Evolutionary conservation across 2,888 invertebrate species (phyloP).

Genomic region (Temnothorax rugatulus): DNA sequence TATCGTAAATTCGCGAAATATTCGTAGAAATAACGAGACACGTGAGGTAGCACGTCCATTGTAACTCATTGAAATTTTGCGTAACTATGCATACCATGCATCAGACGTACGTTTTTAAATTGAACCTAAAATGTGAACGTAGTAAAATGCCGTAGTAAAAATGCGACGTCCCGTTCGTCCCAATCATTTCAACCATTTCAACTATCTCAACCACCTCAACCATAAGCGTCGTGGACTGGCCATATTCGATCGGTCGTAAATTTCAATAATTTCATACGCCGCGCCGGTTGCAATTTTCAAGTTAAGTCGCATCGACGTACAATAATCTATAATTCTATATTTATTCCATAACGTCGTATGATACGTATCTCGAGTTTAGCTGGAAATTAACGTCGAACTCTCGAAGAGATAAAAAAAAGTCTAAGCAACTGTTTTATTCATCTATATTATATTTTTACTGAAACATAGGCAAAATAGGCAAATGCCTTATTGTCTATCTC

Average conservation of each 20-base stretch:
- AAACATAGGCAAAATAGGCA: background rate
- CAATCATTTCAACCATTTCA: background rate
- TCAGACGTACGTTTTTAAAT: background rate
- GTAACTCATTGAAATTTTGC: slow-evolving; percentile 54
- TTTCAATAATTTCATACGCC: background rate
- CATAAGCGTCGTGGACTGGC: background rate
- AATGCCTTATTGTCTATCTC: background rate
- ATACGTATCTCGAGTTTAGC: background rate
- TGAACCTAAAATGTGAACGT: slow-evolving; percentile 46
- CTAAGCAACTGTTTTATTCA: background rate
- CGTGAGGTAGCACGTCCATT: background rate
- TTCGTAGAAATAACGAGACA: background rate
- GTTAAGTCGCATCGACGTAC: background rate
- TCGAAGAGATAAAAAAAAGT: background rate
- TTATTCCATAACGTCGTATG: background rate
- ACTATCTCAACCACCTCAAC: too few relatives aligned
- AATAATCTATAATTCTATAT: background rate
- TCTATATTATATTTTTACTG: background rate
- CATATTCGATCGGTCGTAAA: slow-evolving; percentile 26
- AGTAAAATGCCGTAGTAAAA: slow-evolving; percentile 2
- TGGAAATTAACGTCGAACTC: background rate
- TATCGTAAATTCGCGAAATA: background rate
- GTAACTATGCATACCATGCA: background rate
- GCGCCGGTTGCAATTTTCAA: slow-evolving; percentile 15
- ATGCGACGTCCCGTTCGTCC: slow-evolving; percentile 6